Base-by-base conservation (phyloP, 1,140 invertebrate genomes). In the Nomia melanderi region DNA sequence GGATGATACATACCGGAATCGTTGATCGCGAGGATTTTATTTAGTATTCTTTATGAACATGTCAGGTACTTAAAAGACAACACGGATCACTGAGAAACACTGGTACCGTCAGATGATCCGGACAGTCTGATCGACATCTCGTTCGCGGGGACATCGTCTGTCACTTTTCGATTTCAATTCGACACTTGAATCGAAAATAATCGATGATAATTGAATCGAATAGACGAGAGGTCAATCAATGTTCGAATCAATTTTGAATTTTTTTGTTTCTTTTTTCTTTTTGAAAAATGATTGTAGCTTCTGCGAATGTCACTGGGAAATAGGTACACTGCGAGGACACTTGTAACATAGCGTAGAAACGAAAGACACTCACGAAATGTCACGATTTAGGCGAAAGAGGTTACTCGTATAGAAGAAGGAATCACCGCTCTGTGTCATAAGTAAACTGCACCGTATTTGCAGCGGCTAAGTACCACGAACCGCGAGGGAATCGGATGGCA, bases 321-420 rank as follows among this genome's bases (percentile, higher is more conserved):
- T 36, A 14, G 23, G 17, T 23, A 17, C 12, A 44, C 41, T 11
- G 11, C 17, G 23, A 25, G 1, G 3, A 4, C 7, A 9, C 39
- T 41, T 31, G 11, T 4, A 73, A 53, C 31, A n/a, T n/a, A 27
- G 1, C 2, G 1, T 1, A 41, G 0, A 27, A 67, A 75, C 44
- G n/a, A 47, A 20, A 36, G 36, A 41, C 39, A 27, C 39, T 56
- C 36, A 39, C 20, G 27, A 20, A 75, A 41, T 44, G 29, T 57
- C 29, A 67, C n/a, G 31, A 29, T 59, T 69, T 47, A 57, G 39
- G 11, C n/a, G 31, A 67, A 76, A 75, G 64, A 67, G 54, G 73
- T 76, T 76, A 60, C 65, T 20, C 2, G 14, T 25, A 64, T 8
- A 14, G 20, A 65, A 25, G 47, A 31, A 25, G 20, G 25, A 23